A percentile compares a stretch with the other conserved stretches of the same genome.
Conservation (phyloP, 2,797 vertebrate genomes). For the Fringilla coelebs region DNA sequence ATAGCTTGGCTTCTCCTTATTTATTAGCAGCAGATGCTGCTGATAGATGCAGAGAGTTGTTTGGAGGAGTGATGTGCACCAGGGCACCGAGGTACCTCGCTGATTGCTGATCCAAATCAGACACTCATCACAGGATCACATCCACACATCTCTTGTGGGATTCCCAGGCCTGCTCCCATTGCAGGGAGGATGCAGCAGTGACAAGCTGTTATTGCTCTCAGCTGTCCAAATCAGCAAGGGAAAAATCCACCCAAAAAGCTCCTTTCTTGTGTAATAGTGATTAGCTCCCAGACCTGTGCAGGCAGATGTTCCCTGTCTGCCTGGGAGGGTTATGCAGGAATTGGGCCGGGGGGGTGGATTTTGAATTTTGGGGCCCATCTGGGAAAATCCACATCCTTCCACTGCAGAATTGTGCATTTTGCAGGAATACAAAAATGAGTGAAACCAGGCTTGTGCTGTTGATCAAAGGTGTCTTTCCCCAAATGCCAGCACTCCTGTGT, state of each 20-base stretch:
- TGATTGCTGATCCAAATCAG: constrained; percentile 7
- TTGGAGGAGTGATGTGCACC: neutral
- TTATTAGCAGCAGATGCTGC: constrained; percentile 54
- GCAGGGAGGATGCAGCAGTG: neutral
- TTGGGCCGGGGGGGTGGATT: neutral
- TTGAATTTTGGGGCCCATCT: neutral
- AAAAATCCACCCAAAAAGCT: neutral
- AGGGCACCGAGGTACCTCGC: neutral
- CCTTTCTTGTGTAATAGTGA: neutral
- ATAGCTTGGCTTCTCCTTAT: constrained; percentile 39
- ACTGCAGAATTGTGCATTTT: neutral
- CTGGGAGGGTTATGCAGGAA: neutral
- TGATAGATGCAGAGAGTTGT: neutral
- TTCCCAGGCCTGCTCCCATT: neutral
- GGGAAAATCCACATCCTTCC: neutral
- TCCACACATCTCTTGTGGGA: neutral
- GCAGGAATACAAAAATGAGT: neutral
- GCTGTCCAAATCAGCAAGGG: neutral
- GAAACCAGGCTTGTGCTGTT: neutral
- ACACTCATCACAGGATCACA: neutral
- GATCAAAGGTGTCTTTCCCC: neutral
- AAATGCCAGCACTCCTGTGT: neutral
- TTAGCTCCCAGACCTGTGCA: neutral
- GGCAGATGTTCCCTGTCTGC: neutral
- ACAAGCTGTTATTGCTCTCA: neutral